Base-by-base conservation (phyloP, 1,140 invertebrate species). In the Hydropsyche tenuis region DNA sequence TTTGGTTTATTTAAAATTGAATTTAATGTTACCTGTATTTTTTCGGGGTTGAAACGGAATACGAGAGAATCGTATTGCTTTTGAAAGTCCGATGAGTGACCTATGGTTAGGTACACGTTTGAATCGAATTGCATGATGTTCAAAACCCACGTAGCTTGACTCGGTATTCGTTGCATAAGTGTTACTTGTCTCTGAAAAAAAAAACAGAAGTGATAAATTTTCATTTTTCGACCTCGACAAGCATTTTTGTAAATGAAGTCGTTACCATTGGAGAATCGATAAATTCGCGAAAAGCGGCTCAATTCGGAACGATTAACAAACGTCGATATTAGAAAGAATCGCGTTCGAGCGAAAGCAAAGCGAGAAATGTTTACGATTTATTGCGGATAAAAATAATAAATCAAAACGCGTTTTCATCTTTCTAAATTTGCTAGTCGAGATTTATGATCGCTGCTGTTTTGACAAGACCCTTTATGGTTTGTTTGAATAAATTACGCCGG, bases 141-240 rank as follows among this genome's bases (percentile, higher is more conserved):
- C 27, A 72, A 25, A 42, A 75, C 18, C 64, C 51, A 63, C 0
- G 63, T 16, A 27, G 62, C 74, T 53, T 20, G 69, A 42, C 42
- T 72, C 14, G 70, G 74, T 27, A 75, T 60, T n/a, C 74, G 51
- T 37, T 75, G 74, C 27, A 75, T 43, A n/a, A 72, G 27, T n/a
- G 69, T 72, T 16, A 18, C 45, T 25, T n/a, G 18, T 43, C 37
- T 48, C 73, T 75, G 68, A 71, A 37, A 37, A 37, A 37, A 4
- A 37, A 37, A 37, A 37, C 9, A 37, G 30, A 37, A 37, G 9
- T 9, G 30, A 37, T 37, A 4, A 37, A 4, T 37, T 4, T 37
- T 37, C 3, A 37, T 4, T 4, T 37, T 37, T 37, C 30, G 30
- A n/a, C n/a, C n/a, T 37, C 30, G 30, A 9, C 3, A 9, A 37